Percentiles rank a stretch among this genome's conserved stretches.
Conservation (phyloP, 2,797 vertebrate genomes). For the Avahi laniger region DNA sequence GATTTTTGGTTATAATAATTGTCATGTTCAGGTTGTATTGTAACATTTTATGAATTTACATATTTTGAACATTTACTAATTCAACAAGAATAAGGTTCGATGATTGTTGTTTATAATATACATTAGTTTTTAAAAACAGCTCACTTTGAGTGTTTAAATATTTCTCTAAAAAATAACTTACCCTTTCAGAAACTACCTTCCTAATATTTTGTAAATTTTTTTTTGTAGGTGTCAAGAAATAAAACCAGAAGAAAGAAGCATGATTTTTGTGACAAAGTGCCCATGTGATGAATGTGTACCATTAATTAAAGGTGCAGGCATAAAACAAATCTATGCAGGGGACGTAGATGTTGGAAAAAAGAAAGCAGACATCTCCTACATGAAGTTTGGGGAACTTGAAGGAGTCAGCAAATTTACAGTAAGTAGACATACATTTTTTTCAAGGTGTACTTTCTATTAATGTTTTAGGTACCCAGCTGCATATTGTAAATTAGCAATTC, state of each 20-base stretch:
- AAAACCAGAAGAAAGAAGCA: constrained; percentile 89
- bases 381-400: constrained; percentile 90
- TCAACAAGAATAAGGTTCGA: constrained; percentile 6
- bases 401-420: constrained; percentile 92
- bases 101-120: constrained; percentile 31
- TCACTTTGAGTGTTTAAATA: constrained; percentile 40
- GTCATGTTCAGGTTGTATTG: background rate
- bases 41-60: background rate
- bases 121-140: constrained; percentile 15
- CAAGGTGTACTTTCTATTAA: background rate
- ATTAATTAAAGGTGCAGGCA: constrained; percentile 93
- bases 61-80: constrained; percentile 38
- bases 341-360: constrained; percentile 94
- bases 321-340: constrained; percentile 94
- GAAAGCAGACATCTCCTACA: constrained; percentile 96
- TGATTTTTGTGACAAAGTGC: constrained; percentile 97
- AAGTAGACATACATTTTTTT: constrained; percentile 79
- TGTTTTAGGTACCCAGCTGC: background rate
- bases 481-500: constrained; percentile 31
- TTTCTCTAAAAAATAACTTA: constrained; percentile 49
- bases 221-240: constrained; percentile 90
- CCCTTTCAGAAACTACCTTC: constrained; percentile 9
- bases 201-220: constrained; percentile 49
- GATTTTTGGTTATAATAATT: constrained; percentile 33
- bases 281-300: constrained; percentile 97